phyloP scores from a whole-genome alignment of 2,888 invertebrate genomes.

The Chalcis sispes region DNA sequence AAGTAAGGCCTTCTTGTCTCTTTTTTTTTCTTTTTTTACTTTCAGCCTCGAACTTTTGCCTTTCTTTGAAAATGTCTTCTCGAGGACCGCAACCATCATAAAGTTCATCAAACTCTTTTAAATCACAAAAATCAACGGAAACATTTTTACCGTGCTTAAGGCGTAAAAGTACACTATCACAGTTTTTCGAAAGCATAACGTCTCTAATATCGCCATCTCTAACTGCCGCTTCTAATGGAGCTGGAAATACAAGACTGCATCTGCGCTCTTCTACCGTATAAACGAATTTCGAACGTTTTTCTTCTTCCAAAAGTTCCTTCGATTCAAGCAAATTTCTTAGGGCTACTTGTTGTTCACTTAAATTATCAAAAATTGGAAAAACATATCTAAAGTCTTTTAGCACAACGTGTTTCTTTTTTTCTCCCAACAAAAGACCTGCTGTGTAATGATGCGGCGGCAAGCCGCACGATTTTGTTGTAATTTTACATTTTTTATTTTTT shows the following conservation, averaged over 20 bases:
- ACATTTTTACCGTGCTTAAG: slow-evolving; percentile 85
- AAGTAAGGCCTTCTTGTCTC: slow-evolving; percentile 81
- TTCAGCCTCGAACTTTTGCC: slow-evolving; percentile 79
- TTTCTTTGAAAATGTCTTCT: slow-evolving; percentile 81
- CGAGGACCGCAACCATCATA: slow-evolving; percentile 85
- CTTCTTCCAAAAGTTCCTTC: slow-evolving; percentile 77
- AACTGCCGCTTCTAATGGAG: slow-evolving; percentile 85
- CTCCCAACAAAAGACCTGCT: slow-evolving; percentile 80
- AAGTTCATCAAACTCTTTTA: slow-evolving; percentile 78
- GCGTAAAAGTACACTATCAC: slow-evolving; percentile 85
- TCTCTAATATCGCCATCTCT: slow-evolving; percentile 87
- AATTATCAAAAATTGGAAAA: slow-evolving; percentile 84
- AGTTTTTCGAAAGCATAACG: slow-evolving; percentile 86
- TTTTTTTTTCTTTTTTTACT: slow-evolving; percentile 80
- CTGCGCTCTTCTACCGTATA: slow-evolving; percentile 86
- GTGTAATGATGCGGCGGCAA: slow-evolving; percentile 80
- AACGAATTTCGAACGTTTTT: slow-evolving; percentile 81
- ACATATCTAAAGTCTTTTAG: slow-evolving; percentile 86
- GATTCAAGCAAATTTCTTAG: slow-evolving; percentile 81
- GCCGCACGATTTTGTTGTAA: slow-evolving; percentile 82
- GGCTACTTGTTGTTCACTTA: slow-evolving; percentile 81
- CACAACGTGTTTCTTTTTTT: slow-evolving; percentile 82
- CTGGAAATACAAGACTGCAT: slow-evolving; percentile 86
- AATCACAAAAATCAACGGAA: slow-evolving; percentile 83
- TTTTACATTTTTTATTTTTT: slow-evolving; percentile 79